Evolutionary conservation across 2,888 invertebrate species (phyloP), one percentile per base, ranked within the genome.

Genomic region (Drosophila austrosaltans): DNA sequence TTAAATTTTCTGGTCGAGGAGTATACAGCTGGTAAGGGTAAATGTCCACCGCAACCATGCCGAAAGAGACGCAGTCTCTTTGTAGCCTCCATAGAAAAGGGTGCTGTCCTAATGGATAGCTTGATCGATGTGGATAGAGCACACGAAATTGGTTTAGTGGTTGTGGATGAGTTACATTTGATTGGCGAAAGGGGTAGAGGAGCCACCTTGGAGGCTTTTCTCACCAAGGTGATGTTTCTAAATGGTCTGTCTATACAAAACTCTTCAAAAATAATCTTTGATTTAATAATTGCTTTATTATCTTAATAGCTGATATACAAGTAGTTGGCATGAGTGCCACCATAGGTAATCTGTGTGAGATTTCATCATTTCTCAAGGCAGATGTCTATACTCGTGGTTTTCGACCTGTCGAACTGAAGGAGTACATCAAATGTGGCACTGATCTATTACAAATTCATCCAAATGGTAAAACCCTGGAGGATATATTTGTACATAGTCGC

Each of bases 241-340:
- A 93, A 95, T 90, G 94, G 96, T 96, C 93, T 93, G 48, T 48
- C 22, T 7, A 42, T 40, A 39, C 2, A 40, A 40, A 1, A 42
- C 10, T 5, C 8, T 48, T 48, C 2, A 3, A 48, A 22, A 1
- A 48, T 10, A 10, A 22, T 20, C 8, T 6, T 44, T 7, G 1
- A 3, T 48, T 3, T 3, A 32, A 22, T 8, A 36, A 7, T 1
- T 36, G 8, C 53, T 54, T 56, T 1, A 12, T 0, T 30, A 1
- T 53, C 0, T 1, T 22, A 63, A 53, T 16, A 95, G 95, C 93
- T 53, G 93, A 93, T 66, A 95, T 97, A 70, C 98, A 98, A 91
- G 95, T 99, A 68, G 94, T 99, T 20, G 98, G 98, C 25, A 99
- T 99, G 98, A 98, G 98, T 92, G 99, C 99, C 0, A 99, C 99